Conservation (phyloP, 2,888 invertebrate species). For the Sarcophaga rosellei region DNA sequence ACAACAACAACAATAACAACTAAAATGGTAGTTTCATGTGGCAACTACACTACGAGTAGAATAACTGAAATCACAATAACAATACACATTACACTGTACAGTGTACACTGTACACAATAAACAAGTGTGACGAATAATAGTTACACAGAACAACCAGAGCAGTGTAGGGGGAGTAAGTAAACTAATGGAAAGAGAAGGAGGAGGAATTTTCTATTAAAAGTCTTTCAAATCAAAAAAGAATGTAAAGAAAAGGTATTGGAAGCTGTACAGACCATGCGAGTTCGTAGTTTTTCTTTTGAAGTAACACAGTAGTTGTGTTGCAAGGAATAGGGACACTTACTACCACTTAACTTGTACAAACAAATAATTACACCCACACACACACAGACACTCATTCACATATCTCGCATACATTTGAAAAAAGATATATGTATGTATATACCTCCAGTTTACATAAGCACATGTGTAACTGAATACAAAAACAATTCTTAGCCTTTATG, state of each 20-base stretch:
- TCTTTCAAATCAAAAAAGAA: too few species aligned
- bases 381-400: too few species aligned
- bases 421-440: too few species aligned
- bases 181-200: not conserved
- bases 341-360: not conserved
- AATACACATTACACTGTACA: not conserved
- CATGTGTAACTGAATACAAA: too few species aligned
- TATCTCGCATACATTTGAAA: not conserved
- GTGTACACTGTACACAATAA: not conserved
- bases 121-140: not conserved
- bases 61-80: not conserved
- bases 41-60: not conserved
- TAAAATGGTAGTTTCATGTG: slow-evolving; percentile 30
- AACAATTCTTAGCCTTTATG: too few species aligned
- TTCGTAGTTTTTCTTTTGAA: too few species aligned
- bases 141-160: not conserved
- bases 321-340: too few species aligned
- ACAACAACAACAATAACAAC: not conserved
- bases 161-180: not conserved
- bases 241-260: too few species aligned
- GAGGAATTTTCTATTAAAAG: too few species aligned
- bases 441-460: too few species aligned
- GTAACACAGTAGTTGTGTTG: too few species aligned
- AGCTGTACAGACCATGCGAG: too few species aligned
- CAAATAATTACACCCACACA: not conserved